Evolutionary conservation across 2,797 vertebrate species (phyloP).

Genomic region (Antennarius maculatus): DNA sequence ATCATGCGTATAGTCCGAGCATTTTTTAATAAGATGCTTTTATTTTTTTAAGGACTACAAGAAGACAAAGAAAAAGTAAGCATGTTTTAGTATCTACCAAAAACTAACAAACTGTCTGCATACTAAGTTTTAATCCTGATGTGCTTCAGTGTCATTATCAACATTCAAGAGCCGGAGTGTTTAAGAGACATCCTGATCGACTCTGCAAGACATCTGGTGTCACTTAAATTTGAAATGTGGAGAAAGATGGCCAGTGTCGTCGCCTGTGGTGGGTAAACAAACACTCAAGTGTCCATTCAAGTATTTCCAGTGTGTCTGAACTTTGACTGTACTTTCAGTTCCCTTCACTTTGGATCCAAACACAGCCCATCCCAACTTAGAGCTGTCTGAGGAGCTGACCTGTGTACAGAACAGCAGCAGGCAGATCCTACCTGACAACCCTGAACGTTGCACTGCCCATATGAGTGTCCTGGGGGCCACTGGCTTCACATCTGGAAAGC

Average conservation of each 20-base stretch:
- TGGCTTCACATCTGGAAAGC: slow-evolving; percentile 70
- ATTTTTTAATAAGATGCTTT: neutral
- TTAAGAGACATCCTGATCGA: slow-evolving; percentile 72
- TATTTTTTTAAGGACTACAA: slow-evolving; percentile 68
- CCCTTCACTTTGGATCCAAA: slow-evolving; percentile 74
- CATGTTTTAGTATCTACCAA: neutral
- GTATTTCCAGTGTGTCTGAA: neutral
- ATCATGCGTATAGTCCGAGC: neutral
- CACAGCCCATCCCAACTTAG: slow-evolving; percentile 75
- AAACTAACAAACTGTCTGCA: neutral
- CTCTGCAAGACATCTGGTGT: slow-evolving; percentile 66
- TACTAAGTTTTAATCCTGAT: slow-evolving; percentile 2
- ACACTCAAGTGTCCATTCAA: neutral
- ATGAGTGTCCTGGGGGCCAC: slow-evolving; percentile 68
- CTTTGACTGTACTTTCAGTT: slow-evolving; percentile 43
- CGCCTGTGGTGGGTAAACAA: slow-evolving; percentile 59
- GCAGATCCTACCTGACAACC: slow-evolving; percentile 65
- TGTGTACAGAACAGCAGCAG: slow-evolving; percentile 58
- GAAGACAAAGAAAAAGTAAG: slow-evolving; percentile 71
- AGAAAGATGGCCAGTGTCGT: slow-evolving; percentile 62
- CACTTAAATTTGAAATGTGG: slow-evolving; percentile 68
- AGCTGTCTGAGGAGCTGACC: slow-evolving; percentile 68
- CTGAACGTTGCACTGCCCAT: slow-evolving; percentile 64
- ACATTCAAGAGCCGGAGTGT: slow-evolving; percentile 57
- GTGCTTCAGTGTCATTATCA: slow-evolving; percentile 61